Percentiles rank a stretch among this genome's conserved stretches.
phyloP scores from a whole-genome alignment of 2,113 vertebrate species.

The Etia nguti region DNA sequence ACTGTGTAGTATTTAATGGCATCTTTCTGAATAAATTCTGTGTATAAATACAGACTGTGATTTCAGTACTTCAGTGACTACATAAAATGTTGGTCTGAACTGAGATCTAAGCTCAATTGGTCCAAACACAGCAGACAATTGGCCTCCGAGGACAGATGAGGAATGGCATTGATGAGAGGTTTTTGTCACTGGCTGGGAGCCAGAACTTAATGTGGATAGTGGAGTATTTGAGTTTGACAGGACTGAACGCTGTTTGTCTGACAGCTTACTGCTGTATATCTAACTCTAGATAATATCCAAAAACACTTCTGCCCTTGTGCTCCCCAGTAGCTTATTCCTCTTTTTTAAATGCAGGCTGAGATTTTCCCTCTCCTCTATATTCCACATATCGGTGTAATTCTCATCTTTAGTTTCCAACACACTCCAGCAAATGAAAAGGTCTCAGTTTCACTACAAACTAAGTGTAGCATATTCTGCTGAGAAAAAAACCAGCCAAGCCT shows the following conservation, averaged over 20 bases:
- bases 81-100: neutral
- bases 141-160: conserved; percentile 50
- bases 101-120: conserved; percentile 9
- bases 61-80: neutral
- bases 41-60: neutral
- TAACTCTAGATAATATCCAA: conserved; percentile 31
- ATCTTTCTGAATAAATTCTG: neutral
- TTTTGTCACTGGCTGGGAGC: conserved; percentile 52
- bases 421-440: neutral
- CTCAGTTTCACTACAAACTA: neutral
- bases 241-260: conserved; percentile 30
- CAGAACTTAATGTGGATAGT: conserved; percentile 45
- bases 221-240: conserved; percentile 44
- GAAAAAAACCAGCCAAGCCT: neutral
- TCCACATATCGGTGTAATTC: neutral
- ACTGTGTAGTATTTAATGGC: neutral
- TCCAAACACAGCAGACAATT: conserved; percentile 38
- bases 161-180: conserved; percentile 54
- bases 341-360: neutral
- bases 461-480: neutral
- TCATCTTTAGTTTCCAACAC: neutral
- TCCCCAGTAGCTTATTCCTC: neutral
- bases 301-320: neutral
- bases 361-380: neutral
- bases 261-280: conserved; percentile 10